phyloP scores from a whole-genome alignment of 2,888 invertebrate species.

The Oxycera nigricornis region DNA sequence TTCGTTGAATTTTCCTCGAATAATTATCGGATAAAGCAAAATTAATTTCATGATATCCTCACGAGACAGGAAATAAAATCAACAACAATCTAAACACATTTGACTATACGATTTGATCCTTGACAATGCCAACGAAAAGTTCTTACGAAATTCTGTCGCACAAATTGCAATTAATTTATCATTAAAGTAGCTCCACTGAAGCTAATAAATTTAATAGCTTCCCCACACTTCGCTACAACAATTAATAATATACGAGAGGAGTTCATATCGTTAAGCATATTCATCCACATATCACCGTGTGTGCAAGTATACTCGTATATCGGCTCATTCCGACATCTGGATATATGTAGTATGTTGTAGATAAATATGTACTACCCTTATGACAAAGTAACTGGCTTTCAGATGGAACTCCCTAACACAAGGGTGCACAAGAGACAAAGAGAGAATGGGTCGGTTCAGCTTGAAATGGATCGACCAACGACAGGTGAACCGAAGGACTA shows the following conservation, averaged over 20 bases:
- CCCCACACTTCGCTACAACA: neutral
- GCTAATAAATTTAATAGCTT: neutral
- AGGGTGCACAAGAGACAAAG: neutral
- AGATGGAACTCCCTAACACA: neutral
- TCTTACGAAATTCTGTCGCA: neutral
- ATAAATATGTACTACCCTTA: neutral
- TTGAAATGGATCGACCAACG: neutral
- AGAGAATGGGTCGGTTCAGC: neutral
- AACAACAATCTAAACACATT: too few species aligned
- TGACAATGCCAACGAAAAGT: too few species aligned
- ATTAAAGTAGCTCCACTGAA: neutral
- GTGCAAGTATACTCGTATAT: neutral
- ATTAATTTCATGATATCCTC: too few species aligned
- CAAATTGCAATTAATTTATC: neutral
- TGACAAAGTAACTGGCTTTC: neutral
- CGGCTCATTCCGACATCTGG: neutral
- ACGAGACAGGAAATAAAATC: too few species aligned
- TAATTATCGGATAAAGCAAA: too few species aligned
- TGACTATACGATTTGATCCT: too few species aligned
- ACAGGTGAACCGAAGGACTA: constrained; percentile 6
- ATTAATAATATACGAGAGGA: constrained; percentile 1
- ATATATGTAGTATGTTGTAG: neutral
- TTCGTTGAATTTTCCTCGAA: too few species aligned
- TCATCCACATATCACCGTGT: neutral
- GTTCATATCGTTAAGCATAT: too few species aligned